Conservation (phyloP, 2,888 invertebrate species). For the Hofmannophila pseudospretella region DNA sequence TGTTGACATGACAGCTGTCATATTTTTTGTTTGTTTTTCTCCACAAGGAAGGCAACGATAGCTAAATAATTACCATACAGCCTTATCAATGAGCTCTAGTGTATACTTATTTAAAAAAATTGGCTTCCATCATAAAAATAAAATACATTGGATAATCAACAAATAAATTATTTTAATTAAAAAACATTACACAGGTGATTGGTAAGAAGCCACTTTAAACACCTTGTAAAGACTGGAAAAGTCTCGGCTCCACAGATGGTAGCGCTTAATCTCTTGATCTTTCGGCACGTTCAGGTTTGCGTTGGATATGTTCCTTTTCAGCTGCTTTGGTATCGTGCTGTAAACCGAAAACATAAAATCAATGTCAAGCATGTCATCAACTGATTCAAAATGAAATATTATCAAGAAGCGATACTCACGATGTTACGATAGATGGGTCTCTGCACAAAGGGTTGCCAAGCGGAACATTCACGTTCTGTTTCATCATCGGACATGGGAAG, state of each 20-base stretch:
- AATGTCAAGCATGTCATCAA: neutral
- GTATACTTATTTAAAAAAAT: too few relatives aligned
- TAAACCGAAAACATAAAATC: neutral
- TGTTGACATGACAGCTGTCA: too few relatives aligned
- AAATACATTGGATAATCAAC: too few relatives aligned
- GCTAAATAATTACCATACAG: too few relatives aligned
- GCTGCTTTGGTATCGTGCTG: slow-evolving; percentile 9
- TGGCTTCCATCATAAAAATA: too few relatives aligned
- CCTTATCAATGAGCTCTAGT: too few relatives aligned
- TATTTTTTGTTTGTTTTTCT: too few relatives aligned
- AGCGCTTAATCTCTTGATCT: slow-evolving; percentile 26
- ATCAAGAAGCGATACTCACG: slow-evolving; percentile 37
- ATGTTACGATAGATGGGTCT: slow-evolving; percentile 34
- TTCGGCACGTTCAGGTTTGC: slow-evolving; percentile 18
- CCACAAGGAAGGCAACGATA: too few relatives aligned
- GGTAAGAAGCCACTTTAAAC: slow-evolving; percentile 50
- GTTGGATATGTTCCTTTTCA: slow-evolving; percentile 23
- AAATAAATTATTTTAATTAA: too few relatives aligned
- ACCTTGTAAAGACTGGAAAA: slow-evolving; percentile 50
- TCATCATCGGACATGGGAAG: slow-evolving; percentile 54
- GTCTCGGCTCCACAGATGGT: slow-evolving; percentile 50
- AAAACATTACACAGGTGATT: slow-evolving; percentile 27
- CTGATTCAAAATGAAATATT: too few relatives aligned
- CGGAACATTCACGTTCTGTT: slow-evolving; percentile 36
- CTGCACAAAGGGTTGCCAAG: slow-evolving; percentile 36